A percentile compares a stretch with the other conserved stretches of the same genome.
Conservation (phyloP, 2,888 invertebrate species). For the Diaperis boleti region DNA sequence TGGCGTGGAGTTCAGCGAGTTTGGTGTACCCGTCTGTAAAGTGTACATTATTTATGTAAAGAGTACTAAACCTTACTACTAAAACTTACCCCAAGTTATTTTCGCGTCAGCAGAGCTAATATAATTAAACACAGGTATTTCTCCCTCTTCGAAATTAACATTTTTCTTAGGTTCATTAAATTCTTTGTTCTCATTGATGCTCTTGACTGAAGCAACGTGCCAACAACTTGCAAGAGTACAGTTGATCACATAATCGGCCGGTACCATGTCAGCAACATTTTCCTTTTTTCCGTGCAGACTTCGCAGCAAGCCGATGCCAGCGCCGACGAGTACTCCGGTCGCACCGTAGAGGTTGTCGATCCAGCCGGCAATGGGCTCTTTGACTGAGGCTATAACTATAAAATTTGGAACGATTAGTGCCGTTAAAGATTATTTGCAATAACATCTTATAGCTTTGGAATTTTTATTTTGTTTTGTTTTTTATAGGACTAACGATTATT, state of each 20-base stretch:
- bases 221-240: conserved; percentile 53
- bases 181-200: conserved; percentile 54
- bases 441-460: too few species aligned
- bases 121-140: conserved; percentile 85
- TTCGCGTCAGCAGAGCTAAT: conserved; percentile 87
- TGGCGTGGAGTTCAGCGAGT: conserved; percentile 68
- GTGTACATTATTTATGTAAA: neutral
- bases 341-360: conserved; percentile 79
- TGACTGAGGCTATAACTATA: conserved; percentile 54
- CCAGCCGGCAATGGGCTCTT: conserved; percentile 71
- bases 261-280: conserved; percentile 75
- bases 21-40: conserved; percentile 69
- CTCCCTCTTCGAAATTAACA: conserved; percentile 55
- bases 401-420: too few species aligned
- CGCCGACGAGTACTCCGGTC: conserved; percentile 65
- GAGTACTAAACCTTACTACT: neutral
- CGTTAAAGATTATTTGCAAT: too few species aligned
- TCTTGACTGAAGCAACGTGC: conserved; percentile 55
- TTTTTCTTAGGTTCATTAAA: conserved; percentile 46
- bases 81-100: conserved; percentile 76
- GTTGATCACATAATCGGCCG: conserved; percentile 65
- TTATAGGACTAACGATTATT: too few species aligned
- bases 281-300: conserved; percentile 69
- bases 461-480: too few species aligned
- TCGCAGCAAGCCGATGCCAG: conserved; percentile 73